Conservation (phyloP, 2,888 invertebrate species). For the Gnatocerus cornutus region DNA sequence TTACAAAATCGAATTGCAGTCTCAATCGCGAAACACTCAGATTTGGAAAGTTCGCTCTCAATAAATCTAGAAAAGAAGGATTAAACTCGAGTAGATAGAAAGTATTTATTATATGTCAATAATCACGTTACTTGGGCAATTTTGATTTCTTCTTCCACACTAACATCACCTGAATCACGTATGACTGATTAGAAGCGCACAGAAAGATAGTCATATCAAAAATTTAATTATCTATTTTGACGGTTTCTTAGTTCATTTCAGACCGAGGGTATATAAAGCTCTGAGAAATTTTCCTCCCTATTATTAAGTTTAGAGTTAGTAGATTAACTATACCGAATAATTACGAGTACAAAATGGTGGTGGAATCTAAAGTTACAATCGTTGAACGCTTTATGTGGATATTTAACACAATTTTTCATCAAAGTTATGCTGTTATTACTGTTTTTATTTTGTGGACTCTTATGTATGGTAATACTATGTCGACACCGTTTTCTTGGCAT, state of each 20-base stretch:
- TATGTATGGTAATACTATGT: conserved; percentile 53
- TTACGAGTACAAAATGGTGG: conserved; percentile 36
- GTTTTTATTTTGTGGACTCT: conserved; percentile 60
- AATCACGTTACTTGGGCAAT: too few relatives aligned
- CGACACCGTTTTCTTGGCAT: conserved; percentile 58
- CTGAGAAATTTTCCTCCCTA: background rate
- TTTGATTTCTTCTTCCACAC: conserved; percentile 7
- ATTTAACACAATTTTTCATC: conserved; percentile 59
- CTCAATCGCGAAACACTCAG: too few relatives aligned
- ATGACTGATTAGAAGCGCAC: conserved; percentile 13
- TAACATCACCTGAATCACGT: conserved; percentile 24
- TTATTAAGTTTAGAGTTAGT: background rate
- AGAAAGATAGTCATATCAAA: conserved; percentile 9
- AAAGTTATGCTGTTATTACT: conserved; percentile 58
- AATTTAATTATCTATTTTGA: conserved; percentile 15
- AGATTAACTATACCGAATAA: too few relatives aligned
- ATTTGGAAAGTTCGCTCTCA: too few relatives aligned
- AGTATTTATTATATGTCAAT: background rate
- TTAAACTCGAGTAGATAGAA: background rate
- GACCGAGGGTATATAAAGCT: conserved; percentile 29
- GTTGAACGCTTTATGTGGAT: conserved; percentile 54
- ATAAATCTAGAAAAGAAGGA: background rate
- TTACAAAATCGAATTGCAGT: too few relatives aligned
- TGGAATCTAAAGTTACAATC: conserved; percentile 37
- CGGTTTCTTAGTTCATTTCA: conserved; percentile 1